Base-by-base conservation (phyloP, 2,888 invertebrate species). In the Electrophaes corylata region DNA sequence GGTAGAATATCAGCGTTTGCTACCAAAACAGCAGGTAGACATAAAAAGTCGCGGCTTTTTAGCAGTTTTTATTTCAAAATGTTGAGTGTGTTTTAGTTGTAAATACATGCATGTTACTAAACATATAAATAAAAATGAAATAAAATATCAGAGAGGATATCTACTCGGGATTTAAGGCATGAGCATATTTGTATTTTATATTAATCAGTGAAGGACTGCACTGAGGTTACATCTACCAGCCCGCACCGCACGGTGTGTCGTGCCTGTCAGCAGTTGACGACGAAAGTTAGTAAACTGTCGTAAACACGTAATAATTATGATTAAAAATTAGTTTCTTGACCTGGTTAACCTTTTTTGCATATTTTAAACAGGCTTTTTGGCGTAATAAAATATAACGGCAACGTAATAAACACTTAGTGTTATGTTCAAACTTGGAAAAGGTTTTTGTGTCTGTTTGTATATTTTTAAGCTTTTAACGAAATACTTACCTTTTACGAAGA, bases 241-340 rank as follows among this genome's bases (percentile, higher is more conserved):
- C 20, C n/a, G 40, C 33, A 37, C 39, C 52, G 57, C 14, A 45
- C 37, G 29, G 45, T 59, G 50, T 50, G 54, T 59, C 23, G 39
- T 44, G 8, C 14, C 14, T 41, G 43, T 55, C 40, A 43, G 55
- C 18, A 47, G 47, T 51, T 55, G 47, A 60, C 51, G 51, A 55
- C 43, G 43, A 47, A 60, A 60, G 43, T 50, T 50, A 12, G 16
- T 35, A 37, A 40, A 43, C 29, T 49, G 41, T 51, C 43, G 46
- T 48, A 33, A 60, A 51, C 55, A 55, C 26, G 50, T 56, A 39
- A 47, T 60, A 55, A 60, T 47, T 51, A 51, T 47, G 20, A 44
- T 39, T 43, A 51, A 57, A 47, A 60, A 55, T 51, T 55, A 47
- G 60, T 51, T 51, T 51, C 43, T 47, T 44, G 55, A 44, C 55